Base-by-base conservation (phyloP, 2,797 vertebrate species). In the Geotrypetes seraphini region DNA sequence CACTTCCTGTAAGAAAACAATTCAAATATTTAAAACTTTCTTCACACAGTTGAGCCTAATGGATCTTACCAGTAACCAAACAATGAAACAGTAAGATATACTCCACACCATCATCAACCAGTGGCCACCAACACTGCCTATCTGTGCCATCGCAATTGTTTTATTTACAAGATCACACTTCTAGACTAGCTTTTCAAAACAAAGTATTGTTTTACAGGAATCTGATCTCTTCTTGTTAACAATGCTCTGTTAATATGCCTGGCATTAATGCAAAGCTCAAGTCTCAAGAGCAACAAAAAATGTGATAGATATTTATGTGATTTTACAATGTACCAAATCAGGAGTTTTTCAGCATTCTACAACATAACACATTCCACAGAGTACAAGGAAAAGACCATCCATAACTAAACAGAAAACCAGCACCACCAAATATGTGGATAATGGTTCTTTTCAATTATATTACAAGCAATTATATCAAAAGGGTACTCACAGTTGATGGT, bases 211-310 rank as follows among this genome's bases (percentile, higher is more conserved):
- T 56, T 61, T 48, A 63, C 41, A 63, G 57, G 32, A 66, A 66
- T 61, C 48, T 41, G 58, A 60, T 48, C 53, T 48, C 37, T 26
- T 38, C 35, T 40, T 48, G 28, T 47, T 19, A 69, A 75, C 71
- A 77, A 77, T 71, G 66, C 44, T 48, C 65, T 65, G 69, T 66
- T 75, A 79, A 68, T 53, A 63, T 33, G 50, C 51, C 53, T 20
- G 28, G 56, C 36, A 61, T 71, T 71, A 69, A 75, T 61, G 57
- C 66, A 67, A 62, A 69, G 59, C 57, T 60, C 43, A 53, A 44
- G 55, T 63, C 51, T 57, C 55, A 62, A 64, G 49, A 47, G 37
- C 49, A 56, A 69, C 33, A 61, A 59, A 60, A 66, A 59, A 60
- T 39, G 46, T 46, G 16, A 43, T 33, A 39, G 26, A 41, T 28